Conservation (phyloP, 2,888 invertebrate genomes). For the Leucozona laternaria region DNA sequence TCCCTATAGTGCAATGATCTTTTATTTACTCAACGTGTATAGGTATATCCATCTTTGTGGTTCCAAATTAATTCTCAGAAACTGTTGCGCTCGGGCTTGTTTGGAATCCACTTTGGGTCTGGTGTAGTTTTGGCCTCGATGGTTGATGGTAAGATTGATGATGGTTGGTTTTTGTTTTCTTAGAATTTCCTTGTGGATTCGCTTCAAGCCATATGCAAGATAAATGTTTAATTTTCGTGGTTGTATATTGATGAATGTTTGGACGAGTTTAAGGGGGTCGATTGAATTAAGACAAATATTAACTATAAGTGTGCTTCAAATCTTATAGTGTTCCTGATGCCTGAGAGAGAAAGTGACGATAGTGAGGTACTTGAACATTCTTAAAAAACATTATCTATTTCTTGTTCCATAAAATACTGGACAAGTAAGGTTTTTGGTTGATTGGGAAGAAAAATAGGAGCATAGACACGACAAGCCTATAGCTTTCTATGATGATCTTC, state of each 20-base stretch:
- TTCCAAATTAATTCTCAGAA: conserved; percentile 51
- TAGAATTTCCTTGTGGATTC: conserved; percentile 1
- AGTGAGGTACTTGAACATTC: neutral
- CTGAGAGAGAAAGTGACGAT: neutral
- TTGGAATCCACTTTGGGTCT: conserved; percentile 20
- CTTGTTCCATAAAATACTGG: neutral
- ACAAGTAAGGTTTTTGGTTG: neutral
- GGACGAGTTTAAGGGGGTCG: conserved; percentile 3
- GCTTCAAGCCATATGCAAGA: neutral
- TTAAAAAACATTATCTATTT: too few species aligned
- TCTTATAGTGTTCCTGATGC: neutral
- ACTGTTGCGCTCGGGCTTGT: conserved; percentile 14
- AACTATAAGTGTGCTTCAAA: neutral
- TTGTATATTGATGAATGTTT: conserved; percentile 22
- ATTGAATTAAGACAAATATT: conserved; percentile 18
- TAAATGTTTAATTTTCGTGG: conserved; percentile 21
- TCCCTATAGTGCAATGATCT: conserved; percentile 7
- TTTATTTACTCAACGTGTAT: conserved; percentile 58
- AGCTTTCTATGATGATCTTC: too few species aligned
- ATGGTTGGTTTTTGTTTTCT: conserved; percentile 18
- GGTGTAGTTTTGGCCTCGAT: neutral
- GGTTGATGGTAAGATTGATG: neutral
- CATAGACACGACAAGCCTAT: too few species aligned
- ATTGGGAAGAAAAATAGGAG: too few species aligned
- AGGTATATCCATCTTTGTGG: conserved; percentile 1